phyloP scores from a whole-genome alignment of 2,113 vertebrate genomes.

The Anser brachyrhynchus region DNA sequence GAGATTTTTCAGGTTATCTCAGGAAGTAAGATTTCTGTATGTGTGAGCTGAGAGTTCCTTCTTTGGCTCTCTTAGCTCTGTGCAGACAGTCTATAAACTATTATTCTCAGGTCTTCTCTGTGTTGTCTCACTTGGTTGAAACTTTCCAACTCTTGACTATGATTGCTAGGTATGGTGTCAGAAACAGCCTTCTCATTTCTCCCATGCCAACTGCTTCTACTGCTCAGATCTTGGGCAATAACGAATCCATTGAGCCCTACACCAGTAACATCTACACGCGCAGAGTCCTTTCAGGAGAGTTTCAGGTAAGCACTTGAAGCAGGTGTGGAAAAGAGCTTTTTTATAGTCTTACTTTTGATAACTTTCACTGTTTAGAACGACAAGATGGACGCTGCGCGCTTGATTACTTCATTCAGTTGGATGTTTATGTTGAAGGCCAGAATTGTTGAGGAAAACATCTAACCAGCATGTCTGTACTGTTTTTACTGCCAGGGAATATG shows the following conservation, averaged over 20 bases:
- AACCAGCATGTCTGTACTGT: not conserved
- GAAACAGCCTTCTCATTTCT: constrained; percentile 94
- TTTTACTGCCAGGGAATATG: not conserved
- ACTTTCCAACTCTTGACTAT: not conserved
- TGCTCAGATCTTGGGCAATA: constrained; percentile 97
- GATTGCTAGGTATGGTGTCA: constrained; percentile 84
- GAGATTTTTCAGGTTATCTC: not conserved
- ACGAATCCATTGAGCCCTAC: constrained; percentile 96
- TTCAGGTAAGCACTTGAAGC: constrained; percentile 83
- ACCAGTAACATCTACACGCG: constrained; percentile 99
- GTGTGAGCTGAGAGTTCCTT: not conserved
- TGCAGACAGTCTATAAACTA: not conserved
- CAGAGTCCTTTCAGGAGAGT: constrained; percentile 95
- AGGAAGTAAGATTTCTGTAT: not conserved
- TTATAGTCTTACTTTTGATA: fast-evolving
- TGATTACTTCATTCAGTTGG: not conserved
- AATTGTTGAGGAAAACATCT: fast-evolving
- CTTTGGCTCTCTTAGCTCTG: not conserved
- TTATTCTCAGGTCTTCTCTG: not conserved
- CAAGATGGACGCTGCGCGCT: not conserved
- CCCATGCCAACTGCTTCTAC: constrained; percentile 98
- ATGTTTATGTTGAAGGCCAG: not conserved
- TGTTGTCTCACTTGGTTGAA: not conserved
- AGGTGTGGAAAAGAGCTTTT: not conserved
- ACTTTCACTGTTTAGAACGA: not conserved